A percentile compares a stretch with the other conserved stretches of the same genome.
Conservation (phyloP, 2,113 vertebrate genomes). For the Eclectus roratus region DNA sequence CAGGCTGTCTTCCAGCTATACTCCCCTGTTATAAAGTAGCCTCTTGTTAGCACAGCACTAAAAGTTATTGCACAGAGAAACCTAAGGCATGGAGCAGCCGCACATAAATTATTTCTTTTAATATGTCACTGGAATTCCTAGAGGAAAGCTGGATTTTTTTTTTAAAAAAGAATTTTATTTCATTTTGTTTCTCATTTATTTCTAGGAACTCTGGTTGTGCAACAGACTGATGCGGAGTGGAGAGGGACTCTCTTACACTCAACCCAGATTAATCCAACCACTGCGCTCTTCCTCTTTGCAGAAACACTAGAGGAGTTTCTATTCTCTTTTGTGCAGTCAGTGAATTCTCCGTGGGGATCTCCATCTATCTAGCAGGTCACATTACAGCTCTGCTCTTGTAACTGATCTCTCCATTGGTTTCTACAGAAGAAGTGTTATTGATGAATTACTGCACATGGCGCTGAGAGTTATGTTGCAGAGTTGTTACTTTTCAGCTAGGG, state of each 20-base stretch:
- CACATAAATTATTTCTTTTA: conserved; percentile 1
- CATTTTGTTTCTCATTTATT: conserved; percentile 40
- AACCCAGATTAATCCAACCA: neutral
- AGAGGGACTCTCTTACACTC: conserved; percentile 23
- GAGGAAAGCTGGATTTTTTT: neutral
- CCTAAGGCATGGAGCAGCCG: neutral
- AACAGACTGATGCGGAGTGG: neutral
- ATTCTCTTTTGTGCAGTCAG: conserved; percentile 38
- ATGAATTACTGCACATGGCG: conserved; percentile 69
- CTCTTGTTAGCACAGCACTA: neutral
- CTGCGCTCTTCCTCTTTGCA: conserved; percentile 9
- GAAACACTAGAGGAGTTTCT: conserved; percentile 47
- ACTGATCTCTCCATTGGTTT: conserved; percentile 57
- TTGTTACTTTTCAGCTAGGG: conserved; percentile 63
- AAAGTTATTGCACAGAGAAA: neutral
- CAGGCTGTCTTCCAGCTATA: neutral
- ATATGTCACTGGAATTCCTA: conserved; percentile 21
- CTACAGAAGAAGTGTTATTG: conserved; percentile 58
- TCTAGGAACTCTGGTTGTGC: conserved; percentile 4
- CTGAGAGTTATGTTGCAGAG: conserved; percentile 58
- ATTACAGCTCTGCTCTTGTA: conserved; percentile 61
- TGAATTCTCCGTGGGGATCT: conserved; percentile 27
- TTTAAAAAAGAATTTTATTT: neutral
- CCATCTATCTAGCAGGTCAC: conserved; percentile 62
- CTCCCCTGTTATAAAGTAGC: neutral